These are phyloP conservation scores for Octodon degus DNA, from an alignment of 2,113 vertebrate genomes.

Conservation along the genomic window DNA sequence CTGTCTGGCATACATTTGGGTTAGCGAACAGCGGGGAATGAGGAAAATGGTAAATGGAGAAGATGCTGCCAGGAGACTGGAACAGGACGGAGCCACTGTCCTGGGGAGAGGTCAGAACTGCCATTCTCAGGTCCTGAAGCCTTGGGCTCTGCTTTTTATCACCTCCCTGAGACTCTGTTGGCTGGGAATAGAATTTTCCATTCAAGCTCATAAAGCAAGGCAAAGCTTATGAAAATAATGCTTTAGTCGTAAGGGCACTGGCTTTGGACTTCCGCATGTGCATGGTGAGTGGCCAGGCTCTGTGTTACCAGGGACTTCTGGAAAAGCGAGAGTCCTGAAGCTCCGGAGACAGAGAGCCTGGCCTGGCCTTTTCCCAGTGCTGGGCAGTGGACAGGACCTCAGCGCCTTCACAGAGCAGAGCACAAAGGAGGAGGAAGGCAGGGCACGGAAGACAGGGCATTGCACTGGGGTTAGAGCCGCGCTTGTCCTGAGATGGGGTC, in stretches of 20 bases:
- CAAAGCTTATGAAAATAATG: constrained; percentile 41
- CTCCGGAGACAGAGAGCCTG: not conserved
- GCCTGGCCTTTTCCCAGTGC: too few species aligned
- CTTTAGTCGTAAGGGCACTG: constrained; percentile 17
- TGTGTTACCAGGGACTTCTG: constrained; percentile 19
- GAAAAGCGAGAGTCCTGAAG: not conserved
- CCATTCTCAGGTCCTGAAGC: not conserved
- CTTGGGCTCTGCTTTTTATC: not conserved
- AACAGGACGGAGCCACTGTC: not conserved
- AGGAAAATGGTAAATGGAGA: not conserved
- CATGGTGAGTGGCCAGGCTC: constrained; percentile 30
- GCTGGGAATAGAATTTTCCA: constrained; percentile 11
- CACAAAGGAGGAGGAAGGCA: not conserved
- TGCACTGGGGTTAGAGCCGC: not conserved
- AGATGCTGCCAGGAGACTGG: not conserved
- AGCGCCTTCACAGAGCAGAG: not conserved
- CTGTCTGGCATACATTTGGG: not conserved
- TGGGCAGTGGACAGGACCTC: not conserved
- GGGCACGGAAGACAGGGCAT: too few species aligned
- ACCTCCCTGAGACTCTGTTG: not conserved
- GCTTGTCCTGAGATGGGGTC: not conserved
- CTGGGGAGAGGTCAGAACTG: not conserved
- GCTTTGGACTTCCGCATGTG: constrained; percentile 37
- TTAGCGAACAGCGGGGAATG: not conserved
- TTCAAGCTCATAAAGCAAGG: constrained; percentile 60